Conservation (phyloP, 2,888 invertebrate species). For the Melinaea marsaeus region DNA sequence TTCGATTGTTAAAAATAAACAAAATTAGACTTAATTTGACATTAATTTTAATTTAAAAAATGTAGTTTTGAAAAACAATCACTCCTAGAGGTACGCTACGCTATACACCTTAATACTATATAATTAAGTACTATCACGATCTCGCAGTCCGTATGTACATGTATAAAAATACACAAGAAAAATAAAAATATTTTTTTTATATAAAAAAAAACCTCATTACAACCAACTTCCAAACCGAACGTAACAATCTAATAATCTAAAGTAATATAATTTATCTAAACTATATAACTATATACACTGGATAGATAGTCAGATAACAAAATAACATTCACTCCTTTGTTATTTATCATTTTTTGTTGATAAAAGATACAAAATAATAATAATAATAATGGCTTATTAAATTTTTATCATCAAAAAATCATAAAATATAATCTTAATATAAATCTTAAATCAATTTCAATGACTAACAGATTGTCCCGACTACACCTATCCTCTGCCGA, state of each 20-base stretch:
- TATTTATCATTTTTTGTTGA: slow-evolving; percentile 16
- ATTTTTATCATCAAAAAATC: not conserved
- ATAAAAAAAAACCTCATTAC: slow-evolving; percentile 20
- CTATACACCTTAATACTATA: not conserved
- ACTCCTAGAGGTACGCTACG: not conserved
- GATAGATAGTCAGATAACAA: slow-evolving; percentile 30
- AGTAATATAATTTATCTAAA: slow-evolving; percentile 43
- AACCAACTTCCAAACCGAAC: slow-evolving; percentile 31
- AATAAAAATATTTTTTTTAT: slow-evolving; percentile 18
- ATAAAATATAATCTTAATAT: not conserved
- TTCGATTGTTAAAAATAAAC: too few species aligned
- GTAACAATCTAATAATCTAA: slow-evolving; percentile 35
- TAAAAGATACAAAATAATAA: slow-evolving; percentile 1
- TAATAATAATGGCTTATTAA: too few species aligned
- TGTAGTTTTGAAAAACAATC: too few species aligned
- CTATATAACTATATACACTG: slow-evolving; percentile 39
- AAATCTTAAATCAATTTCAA: slow-evolving; percentile 21
- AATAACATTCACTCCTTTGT: slow-evolving; percentile 34
- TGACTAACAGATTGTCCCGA: slow-evolving; percentile 23
- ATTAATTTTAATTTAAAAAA: too few species aligned
- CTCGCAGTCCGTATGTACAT: slow-evolving; percentile 47
- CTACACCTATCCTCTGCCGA: slow-evolving; percentile 33
- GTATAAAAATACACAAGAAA: slow-evolving; percentile 29
- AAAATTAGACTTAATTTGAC: too few species aligned
- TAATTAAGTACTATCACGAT: slow-evolving; percentile 72